phyloP scores from a whole-genome alignment of 2,113 vertebrate genomes.

The Formicarius rufipectus region DNA sequence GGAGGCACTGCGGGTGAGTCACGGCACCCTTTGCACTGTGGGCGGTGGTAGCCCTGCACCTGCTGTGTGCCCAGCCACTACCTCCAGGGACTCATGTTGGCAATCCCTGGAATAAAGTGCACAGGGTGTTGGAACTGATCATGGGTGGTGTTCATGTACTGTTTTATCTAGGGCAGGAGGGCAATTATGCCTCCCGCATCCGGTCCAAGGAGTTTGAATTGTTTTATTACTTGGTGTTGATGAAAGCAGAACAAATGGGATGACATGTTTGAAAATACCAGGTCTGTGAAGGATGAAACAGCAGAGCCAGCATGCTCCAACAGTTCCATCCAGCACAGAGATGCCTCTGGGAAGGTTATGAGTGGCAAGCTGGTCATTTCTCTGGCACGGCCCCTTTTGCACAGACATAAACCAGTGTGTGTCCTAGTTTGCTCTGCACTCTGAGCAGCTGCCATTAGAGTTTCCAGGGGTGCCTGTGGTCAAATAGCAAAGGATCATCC shows the following conservation, averaged over 20 bases:
- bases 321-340: conserved; percentile 49
- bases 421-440: conserved; percentile 44
- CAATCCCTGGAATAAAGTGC: background rate
- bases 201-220: background rate
- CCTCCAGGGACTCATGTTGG: background rate
- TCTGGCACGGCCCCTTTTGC: conserved; percentile 52
- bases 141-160: background rate
- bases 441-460: conserved; percentile 12
- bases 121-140: background rate
- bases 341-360: conserved; percentile 66
- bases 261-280: conserved; percentile 66
- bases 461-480: conserved; percentile 14
- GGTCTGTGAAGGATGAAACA: conserved; percentile 35
- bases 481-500: conserved; percentile 36
- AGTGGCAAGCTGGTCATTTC: conserved; percentile 40
- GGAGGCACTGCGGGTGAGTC: rapidly evolving
- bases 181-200: background rate
- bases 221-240: conserved; percentile 14
- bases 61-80: rapidly evolving
- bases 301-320: background rate
- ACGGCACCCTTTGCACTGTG: rapidly evolving
- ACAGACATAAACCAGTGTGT: conserved; percentile 45
- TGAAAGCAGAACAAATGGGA: conserved; percentile 67
- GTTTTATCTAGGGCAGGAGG: background rate
- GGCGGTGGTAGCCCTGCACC: background rate